phyloP scores from a whole-genome alignment of 2,797 vertebrate species.

The Tamandua tetradactyla region DNA sequence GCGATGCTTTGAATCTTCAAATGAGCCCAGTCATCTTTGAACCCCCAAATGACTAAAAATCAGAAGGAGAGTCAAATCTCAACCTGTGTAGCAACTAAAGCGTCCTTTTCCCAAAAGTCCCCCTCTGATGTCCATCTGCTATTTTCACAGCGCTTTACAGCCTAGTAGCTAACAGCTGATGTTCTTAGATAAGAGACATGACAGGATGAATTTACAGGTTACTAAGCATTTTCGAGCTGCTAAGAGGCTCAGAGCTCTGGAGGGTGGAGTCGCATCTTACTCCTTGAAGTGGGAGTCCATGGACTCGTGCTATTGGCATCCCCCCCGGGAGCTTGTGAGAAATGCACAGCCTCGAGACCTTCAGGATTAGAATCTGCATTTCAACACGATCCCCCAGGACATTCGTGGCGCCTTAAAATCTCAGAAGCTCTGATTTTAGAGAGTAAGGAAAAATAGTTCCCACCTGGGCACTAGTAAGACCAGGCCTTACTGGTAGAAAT shows the following conservation, averaged over 20 bases:
- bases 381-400: background rate
- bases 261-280: background rate
- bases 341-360: conserved; percentile 16
- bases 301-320: background rate
- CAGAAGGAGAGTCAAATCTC: conserved; percentile 47
- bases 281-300: background rate
- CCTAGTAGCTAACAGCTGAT: conserved; percentile 36
- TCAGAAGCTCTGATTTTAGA: conserved; percentile 15
- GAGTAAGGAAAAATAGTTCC: conserved; percentile 4
- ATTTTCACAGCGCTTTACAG: conserved; percentile 45
- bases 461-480: background rate
- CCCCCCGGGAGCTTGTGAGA: background rate
- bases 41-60: conserved; percentile 39
- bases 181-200: conserved; percentile 40
- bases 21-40: conserved; percentile 33
- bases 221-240: conserved; percentile 37
- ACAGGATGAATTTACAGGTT: background rate
- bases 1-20: conserved; percentile 40
- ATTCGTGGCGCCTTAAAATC: conserved; percentile 23
- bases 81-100: conserved; percentile 34
- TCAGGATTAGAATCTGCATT: conserved; percentile 30
- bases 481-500: background rate
- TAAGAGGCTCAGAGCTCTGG: conserved; percentile 41
- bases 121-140: background rate
- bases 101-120: background rate